Percentiles rank a stretch among this genome's conserved stretches.
phyloP scores from a whole-genome alignment of 37 sponge, comb jelly and placozoan species.

The Crambe crambe region DNA sequence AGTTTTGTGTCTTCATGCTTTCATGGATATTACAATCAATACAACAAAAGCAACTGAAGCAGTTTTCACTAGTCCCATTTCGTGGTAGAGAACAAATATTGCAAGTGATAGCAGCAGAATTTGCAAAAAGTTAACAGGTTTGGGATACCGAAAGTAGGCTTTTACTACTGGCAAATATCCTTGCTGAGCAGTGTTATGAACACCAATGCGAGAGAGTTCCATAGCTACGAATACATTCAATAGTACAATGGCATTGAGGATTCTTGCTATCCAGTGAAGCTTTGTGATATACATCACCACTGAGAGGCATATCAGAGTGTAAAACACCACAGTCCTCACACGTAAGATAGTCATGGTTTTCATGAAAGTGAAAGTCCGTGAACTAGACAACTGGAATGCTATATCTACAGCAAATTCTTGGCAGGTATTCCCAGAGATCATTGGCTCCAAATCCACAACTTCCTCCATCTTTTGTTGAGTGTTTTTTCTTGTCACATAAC shows the following conservation, averaged over 20 bases:
- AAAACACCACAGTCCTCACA: conserved; percentile 2
- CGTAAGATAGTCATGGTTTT: not conserved
- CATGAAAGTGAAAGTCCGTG: conserved; percentile 30
- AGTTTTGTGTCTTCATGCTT: not conserved
- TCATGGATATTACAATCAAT: not conserved
- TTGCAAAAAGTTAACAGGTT: too few species aligned
- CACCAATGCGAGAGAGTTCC: too few species aligned
- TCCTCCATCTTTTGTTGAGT: not conserved
- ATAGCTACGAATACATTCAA: too few species aligned
- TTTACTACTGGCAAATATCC: too few species aligned
- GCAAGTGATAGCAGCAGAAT: not conserved
- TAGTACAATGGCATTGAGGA: too few species aligned
- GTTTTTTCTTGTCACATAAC: conserved; percentile 18
- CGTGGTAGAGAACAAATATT: not conserved
- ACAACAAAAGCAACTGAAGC: not conserved
- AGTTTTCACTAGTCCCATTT: not conserved
- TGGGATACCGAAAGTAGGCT: too few species aligned
- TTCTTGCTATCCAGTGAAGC: too few species aligned
- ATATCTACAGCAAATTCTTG: conserved; percentile 48
- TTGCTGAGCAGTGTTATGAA: too few species aligned
- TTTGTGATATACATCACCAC: too few species aligned
- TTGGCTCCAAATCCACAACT: conserved; percentile 23
- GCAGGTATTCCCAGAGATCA: conserved; percentile 30
- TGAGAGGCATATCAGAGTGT: too few species aligned
- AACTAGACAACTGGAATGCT: conserved; percentile 33